A percentile compares a stretch with the other conserved stretches of the same genome.
Evolutionary conservation across 2,113 vertebrate species (phyloP).

Genomic region (Seriola dumerili): DNA sequence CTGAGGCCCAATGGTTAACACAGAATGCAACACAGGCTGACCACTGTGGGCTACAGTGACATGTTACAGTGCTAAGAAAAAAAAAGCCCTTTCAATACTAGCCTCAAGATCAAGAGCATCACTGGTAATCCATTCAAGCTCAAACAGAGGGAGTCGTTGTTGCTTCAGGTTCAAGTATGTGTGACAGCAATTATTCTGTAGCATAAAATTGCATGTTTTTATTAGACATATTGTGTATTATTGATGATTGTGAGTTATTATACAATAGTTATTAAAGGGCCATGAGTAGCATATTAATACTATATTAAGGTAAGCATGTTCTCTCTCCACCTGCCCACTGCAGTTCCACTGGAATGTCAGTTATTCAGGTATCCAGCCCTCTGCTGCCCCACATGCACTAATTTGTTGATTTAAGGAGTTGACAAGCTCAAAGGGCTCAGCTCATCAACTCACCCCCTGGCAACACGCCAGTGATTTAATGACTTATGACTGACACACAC

Average conservation of each 20-base stretch:
- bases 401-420: constrained; percentile 81
- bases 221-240: neutral
- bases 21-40: constrained; percentile 29
- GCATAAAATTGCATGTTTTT: constrained; percentile 16
- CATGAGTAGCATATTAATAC: neutral
- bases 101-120: constrained; percentile 30
- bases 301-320: neutral
- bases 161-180: constrained; percentile 28
- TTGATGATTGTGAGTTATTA: constrained; percentile 20
- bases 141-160: constrained; percentile 43
- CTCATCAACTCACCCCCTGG: constrained; percentile 75
- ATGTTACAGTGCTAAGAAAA: neutral
- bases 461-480: constrained; percentile 75
- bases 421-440: constrained; percentile 77
- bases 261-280: constrained; percentile 2
- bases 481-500: constrained; percentile 70
- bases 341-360: constrained; percentile 63
- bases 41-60: constrained; percentile 34
- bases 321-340: constrained; percentile 57
- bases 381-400: constrained; percentile 64
- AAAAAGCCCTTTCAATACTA: constrained; percentile 23
- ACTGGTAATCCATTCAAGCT: constrained; percentile 23
- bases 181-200: constrained; percentile 24
- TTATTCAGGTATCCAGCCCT: constrained; percentile 49
- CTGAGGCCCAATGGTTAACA: constrained; percentile 30